phyloP scores from a whole-genome alignment of 2,113 vertebrate genomes.

The Trinectes maculatus region DNA sequence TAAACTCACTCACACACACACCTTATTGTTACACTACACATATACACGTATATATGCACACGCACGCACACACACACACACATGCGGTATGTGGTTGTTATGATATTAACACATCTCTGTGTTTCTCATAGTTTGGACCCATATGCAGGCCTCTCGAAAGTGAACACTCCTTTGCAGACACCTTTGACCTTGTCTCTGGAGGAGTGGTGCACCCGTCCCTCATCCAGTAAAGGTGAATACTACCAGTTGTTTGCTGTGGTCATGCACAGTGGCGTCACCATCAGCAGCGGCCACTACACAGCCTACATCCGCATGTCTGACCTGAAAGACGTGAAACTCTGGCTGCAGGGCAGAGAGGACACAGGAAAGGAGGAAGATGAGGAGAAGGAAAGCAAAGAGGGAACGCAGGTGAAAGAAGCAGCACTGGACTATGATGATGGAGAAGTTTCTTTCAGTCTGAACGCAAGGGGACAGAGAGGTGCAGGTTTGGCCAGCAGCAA shows the following conservation, averaged over 20 bases:
- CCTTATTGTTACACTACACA: too few species aligned
- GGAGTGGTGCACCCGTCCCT: constrained; percentile 93
- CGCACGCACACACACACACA: too few species aligned
- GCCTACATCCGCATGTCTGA: constrained; percentile 90
- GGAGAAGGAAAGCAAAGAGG: constrained; percentile 73
- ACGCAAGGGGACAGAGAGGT: constrained; percentile 57
- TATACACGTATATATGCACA: too few species aligned
- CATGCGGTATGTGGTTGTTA: not conserved
- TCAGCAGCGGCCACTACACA: constrained; percentile 97
- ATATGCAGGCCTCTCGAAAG: constrained; percentile 95
- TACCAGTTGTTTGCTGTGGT: constrained; percentile 95
- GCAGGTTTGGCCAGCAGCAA: constrained; percentile 66
- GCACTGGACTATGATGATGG: constrained; percentile 84
- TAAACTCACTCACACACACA: too few species aligned
- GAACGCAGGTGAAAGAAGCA: constrained; percentile 62
- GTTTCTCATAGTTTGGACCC: constrained; percentile 86
- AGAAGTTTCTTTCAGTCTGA: constrained; percentile 85
- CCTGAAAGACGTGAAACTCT: constrained; percentile 79
- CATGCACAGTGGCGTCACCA: constrained; percentile 98
- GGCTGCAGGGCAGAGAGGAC: constrained; percentile 64
- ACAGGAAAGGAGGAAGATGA: constrained; percentile 3
- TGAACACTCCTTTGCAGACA: constrained; percentile 94
- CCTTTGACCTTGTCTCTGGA: constrained; percentile 90
- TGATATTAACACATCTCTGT: not conserved
- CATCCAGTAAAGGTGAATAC: constrained; percentile 80